Percentiles rank a stretch among this genome's conserved stretches.
phyloP scores from a whole-genome alignment of 2,888 invertebrate genomes.

The Drosophila rellima region DNA sequence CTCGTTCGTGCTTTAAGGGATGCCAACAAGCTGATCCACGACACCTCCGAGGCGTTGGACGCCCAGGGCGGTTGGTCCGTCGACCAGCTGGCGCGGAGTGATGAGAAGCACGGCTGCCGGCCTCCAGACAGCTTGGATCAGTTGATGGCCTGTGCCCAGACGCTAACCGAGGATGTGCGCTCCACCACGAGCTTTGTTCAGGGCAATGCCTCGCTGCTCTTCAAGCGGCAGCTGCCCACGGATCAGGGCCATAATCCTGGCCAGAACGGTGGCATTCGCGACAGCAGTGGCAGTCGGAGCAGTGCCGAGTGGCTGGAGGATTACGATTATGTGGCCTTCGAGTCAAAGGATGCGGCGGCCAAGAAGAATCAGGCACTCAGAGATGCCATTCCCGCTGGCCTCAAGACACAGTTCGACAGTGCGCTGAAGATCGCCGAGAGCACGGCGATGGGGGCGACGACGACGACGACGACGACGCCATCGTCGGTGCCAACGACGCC shows the following conservation, averaged over 20 bases:
- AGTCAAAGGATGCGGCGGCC: slow-evolving; percentile 90
- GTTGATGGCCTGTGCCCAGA: slow-evolving; percentile 94
- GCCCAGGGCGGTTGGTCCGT: slow-evolving; percentile 93
- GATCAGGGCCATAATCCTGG: slow-evolving; percentile 18
- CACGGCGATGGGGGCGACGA: slow-evolving; percentile 86
- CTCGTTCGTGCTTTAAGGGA: slow-evolving; percentile 92
- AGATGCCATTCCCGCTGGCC: slow-evolving; percentile 89
- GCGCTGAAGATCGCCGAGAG: slow-evolving; percentile 91
- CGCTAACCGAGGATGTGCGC: slow-evolving; percentile 95
- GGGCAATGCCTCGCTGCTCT: slow-evolving; percentile 92
- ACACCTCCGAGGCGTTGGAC: slow-evolving; percentile 91
- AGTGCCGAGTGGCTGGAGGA: slow-evolving; percentile 91
- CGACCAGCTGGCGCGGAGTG: slow-evolving; percentile 87
- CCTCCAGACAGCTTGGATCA: slow-evolving; percentile 95
- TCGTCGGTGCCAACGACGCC: slow-evolving; percentile 52
- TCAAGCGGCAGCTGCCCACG: slow-evolving; percentile 87
- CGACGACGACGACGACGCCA: slow-evolving; percentile 63
- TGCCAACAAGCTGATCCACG: slow-evolving; percentile 92
- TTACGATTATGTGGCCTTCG: slow-evolving; percentile 95
- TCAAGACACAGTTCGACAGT: slow-evolving; percentile 91
- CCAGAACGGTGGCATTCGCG: slow-evolving; percentile 35
- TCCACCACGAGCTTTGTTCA: slow-evolving; percentile 96
- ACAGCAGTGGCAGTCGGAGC: slow-evolving; percentile 45
- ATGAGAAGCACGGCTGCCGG: slow-evolving; percentile 83
- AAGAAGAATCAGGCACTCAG: slow-evolving; percentile 91